Evolutionary conservation across 2,888 invertebrate genomes (phyloP), one percentile per base, ranked within the genome.

Genomic region (Dastarcus helophoroides): DNA sequence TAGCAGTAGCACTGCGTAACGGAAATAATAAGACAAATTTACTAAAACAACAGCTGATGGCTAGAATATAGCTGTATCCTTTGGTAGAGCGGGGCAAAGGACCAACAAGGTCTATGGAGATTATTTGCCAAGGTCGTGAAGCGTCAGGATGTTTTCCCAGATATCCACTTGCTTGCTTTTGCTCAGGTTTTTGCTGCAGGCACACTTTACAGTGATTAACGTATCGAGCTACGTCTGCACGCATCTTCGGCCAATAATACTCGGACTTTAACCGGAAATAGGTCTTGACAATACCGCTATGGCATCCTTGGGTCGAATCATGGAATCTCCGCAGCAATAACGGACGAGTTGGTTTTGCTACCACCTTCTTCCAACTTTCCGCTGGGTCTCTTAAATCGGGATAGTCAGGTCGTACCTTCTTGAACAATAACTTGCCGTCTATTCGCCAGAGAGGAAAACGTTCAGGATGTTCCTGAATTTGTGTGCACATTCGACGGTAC

Each of bases 51-150:
- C 40, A 37, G 3, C 31, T 19, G 5, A 43, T 32, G 2, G 39
- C 38, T 4, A 39, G 31, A 4, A 44, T 33, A 26, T 36, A 32
- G 11, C 8, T 11, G 24, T 17, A 34, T 14, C 42, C 40, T n/a
- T 22, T 14, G 5, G 26, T 22, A 14, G 38, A 38, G 15, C 33
- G 3, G 38, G 39, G 9, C 22, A 26, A 14, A 30, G 13, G 40
- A 24, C 26, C 36, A 37, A 29, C 26, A 14, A 46, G 29, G 32
- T 46, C 44, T 3, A 34, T 14, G 16, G 31, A 31, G 8, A 46
- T 29, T 3, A 36, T 10, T 17, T 43, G 35, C 25, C 32, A 44
- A 2, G 44, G 40, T 15, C 17, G 23, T 1, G 14, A 14, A 2
- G 28, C 14, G 3, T 13, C 4, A 8, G 31, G 32, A 19, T 26